Evolutionary conservation across 2,113 vertebrate species (phyloP), one percentile per base, ranked within the genome.

Genomic region (Amblyopsis rosae): DNA sequence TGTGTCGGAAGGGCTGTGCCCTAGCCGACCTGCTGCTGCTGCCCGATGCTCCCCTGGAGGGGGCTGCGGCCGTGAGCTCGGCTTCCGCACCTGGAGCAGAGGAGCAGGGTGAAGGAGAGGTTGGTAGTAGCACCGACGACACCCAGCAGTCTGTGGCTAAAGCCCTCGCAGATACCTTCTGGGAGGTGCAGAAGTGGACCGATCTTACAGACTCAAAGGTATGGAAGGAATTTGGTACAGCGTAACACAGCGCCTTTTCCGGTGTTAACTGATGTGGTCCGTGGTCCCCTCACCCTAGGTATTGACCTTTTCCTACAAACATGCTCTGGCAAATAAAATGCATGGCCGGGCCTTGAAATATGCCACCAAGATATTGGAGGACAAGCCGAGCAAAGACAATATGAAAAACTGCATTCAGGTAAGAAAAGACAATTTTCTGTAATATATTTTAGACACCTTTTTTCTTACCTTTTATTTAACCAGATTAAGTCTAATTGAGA

Each of bases 361-460:
- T 62, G 95, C 96, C 77, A 96, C 94, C 67, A 98, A 98, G 86
- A 94, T 97, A 69, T 93, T 95, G 9, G 98, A 99, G 89, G 98
- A 99, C 92, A 98, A 99, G 76, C 94, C 96, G 86, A 96, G 92
- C 33, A 98, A 97, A 87, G 97, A 98, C 75, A 97, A 98, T 91
- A 93, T 96, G 91, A 98, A 93, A 89, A 99, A 98, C 81, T 99
- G 96, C 87, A 94, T 97, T 84, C 96, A 98, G 93, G 98, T 99
- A 85, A 5, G 53, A 70, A 2, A 26, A 4, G 58, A 50, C 41
- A 15, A 15, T 4, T 54, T 26, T n/a, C 7, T 9, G 8, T 19
- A 10, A 19, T 8, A 41, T 41, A 41, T 5, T 6, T 41, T 26
- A 26, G 26, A 26, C 26, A 26, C 2, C 19, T 26, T 26, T 26